phyloP scores from a whole-genome alignment of 2,888 invertebrate species.

The Acleris cristana region DNA sequence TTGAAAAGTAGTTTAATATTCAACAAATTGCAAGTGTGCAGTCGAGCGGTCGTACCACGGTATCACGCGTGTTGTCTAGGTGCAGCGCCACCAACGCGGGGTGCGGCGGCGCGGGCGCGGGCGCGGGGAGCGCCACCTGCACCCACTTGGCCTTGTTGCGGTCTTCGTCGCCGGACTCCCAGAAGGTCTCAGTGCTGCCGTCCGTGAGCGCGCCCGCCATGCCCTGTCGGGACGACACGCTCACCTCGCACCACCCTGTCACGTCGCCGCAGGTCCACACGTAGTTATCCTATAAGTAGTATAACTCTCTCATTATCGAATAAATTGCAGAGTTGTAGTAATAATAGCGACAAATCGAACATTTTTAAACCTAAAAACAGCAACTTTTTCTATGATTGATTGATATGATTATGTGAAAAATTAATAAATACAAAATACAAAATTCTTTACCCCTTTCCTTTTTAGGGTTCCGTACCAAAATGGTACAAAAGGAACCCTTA shows the following conservation, averaged over 20 bases:
- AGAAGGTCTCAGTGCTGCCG: conserved; percentile 98
- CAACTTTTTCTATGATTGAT: too few species aligned
- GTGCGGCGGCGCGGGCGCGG: conserved; percentile 68
- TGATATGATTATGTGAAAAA: too few species aligned
- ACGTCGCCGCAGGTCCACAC: conserved; percentile 89
- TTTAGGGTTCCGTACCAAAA: too few species aligned
- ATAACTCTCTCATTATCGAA: neutral
- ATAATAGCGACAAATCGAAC: too few species aligned
- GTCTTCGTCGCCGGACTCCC: conserved; percentile 99
- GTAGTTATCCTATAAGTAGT: conserved; percentile 74
- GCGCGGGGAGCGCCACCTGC: conserved; percentile 77
- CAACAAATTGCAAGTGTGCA: too few species aligned
- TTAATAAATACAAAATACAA: too few species aligned
- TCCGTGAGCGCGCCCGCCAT: conserved; percentile 97
- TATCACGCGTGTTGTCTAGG: conserved; percentile 96
- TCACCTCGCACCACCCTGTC: conserved; percentile 90
- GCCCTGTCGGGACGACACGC: conserved; percentile 96
- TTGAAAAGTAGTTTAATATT: too few species aligned
- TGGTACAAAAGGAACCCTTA: too few species aligned
- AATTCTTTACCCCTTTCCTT: too few species aligned
- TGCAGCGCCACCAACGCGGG: conserved; percentile 93
- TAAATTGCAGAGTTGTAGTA: too few species aligned
- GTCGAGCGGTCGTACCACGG: conserved; percentile 83
- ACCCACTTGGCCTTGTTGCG: conserved; percentile 95
- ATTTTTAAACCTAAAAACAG: too few species aligned